phyloP scores from a whole-genome alignment of 2,113 vertebrate genomes.

The Oenanthe oenanthe region DNA sequence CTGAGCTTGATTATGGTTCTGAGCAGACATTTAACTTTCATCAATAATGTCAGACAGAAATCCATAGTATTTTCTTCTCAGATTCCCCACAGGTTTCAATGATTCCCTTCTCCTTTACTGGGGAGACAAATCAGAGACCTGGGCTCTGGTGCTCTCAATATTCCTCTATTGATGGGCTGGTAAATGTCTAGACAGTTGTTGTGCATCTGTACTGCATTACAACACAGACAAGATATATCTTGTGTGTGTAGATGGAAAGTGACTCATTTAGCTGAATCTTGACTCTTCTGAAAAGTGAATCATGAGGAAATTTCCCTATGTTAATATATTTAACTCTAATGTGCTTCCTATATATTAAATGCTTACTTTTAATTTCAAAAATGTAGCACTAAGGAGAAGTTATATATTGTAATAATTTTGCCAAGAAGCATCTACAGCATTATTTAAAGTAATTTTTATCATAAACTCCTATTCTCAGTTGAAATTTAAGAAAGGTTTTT shows the following conservation, averaged over 20 bases:
- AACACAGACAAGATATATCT: not conserved
- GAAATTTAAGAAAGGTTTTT: not conserved
- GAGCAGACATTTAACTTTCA: slow-evolving; percentile 38
- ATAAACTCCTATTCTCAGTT: not conserved
- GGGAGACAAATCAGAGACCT: slow-evolving; percentile 42
- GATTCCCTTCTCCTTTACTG: slow-evolving; percentile 17
- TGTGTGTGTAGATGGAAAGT: not conserved
- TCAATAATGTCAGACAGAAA: slow-evolving; percentile 51
- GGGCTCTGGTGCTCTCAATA: not conserved
- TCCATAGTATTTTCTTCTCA: slow-evolving; percentile 56
- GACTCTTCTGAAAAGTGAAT: not conserved
- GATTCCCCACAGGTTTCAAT: slow-evolving; percentile 49
- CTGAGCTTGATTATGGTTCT: slow-evolving; percentile 50
- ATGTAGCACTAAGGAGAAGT: not conserved
- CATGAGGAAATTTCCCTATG: not conserved
- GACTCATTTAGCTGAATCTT: not conserved
- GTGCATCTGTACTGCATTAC: not conserved
- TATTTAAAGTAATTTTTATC: not conserved
- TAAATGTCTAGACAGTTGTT: not conserved
- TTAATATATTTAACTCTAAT: not conserved
- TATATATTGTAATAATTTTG: not conserved
- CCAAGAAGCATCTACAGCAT: not conserved
- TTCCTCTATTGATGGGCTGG: slow-evolving; percentile 2
- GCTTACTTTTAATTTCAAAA: not conserved
- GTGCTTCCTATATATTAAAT: not conserved